Conservation (phyloP, 2,888 invertebrate species). For the Anticlea derivata region DNA sequence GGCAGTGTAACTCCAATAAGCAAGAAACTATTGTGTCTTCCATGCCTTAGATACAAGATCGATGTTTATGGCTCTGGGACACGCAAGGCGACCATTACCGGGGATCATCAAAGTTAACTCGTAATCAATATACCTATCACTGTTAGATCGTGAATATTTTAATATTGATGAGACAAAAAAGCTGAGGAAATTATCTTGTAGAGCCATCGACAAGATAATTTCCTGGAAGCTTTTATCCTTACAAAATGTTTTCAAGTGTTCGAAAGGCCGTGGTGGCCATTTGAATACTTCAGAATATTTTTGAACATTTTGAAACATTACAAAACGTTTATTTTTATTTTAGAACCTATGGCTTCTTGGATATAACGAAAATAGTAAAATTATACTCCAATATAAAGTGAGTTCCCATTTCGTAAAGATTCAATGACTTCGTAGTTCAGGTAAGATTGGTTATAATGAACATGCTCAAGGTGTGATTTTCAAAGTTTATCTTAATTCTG, state of each 20-base stretch:
- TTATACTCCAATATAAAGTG: too few relatives aligned
- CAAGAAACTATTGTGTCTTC: background rate
- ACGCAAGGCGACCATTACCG: conserved; percentile 36
- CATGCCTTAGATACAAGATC: conserved; percentile 28
- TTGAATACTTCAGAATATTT: too few relatives aligned
- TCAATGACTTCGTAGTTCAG: too few relatives aligned
- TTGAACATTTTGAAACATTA: too few relatives aligned
- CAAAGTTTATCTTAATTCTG: too few relatives aligned
- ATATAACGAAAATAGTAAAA: too few relatives aligned
- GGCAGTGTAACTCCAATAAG: background rate
- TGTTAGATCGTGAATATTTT: conserved; percentile 26
- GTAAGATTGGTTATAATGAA: too few relatives aligned
- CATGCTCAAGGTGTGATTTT: too few relatives aligned
- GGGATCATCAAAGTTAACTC: conserved; percentile 26
- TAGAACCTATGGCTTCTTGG: too few relatives aligned
- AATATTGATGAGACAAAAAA: conserved; percentile 5
- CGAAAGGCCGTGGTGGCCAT: too few relatives aligned
- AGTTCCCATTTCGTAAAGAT: too few relatives aligned
- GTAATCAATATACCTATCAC: conserved; percentile 30
- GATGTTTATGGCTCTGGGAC: conserved; percentile 30
- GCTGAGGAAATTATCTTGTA: background rate
- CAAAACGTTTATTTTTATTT: too few relatives aligned
- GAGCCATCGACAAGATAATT: background rate
- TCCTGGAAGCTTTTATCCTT: background rate
- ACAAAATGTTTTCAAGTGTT: background rate